phyloP scores from a whole-genome alignment of 1,140 invertebrate genomes.

The Glomeris maerens region DNA sequence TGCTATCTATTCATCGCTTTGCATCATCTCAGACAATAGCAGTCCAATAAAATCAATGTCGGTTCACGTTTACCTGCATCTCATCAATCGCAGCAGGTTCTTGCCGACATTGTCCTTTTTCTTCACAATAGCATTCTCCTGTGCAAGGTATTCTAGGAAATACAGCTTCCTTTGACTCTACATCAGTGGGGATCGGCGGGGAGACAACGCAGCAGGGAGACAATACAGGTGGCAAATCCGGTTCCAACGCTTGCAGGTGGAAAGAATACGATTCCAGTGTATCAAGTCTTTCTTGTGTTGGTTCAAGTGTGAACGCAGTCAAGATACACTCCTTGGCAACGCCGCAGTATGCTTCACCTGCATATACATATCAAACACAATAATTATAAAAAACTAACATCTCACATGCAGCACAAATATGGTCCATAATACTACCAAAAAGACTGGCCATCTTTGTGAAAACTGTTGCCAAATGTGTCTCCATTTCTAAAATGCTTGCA shows the following conservation, averaged over 20 bases:
- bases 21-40: too few relatives aligned
- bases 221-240: background rate
- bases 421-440: too few relatives aligned
- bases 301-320: background rate
- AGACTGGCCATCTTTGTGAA: background rate
- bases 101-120: background rate
- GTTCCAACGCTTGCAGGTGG: background rate
- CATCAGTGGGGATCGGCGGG: too few relatives aligned
- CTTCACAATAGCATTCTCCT: slow-evolving; percentile 3
- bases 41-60: too few relatives aligned
- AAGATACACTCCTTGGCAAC: background rate
- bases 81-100: too few relatives aligned
- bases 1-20: too few relatives aligned
- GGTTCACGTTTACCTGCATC: too few relatives aligned
- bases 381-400: background rate
- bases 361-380: background rate
- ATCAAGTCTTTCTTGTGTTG: background rate
- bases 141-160: background rate
- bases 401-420: too few relatives aligned
- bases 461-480: background rate
- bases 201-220: background rate
- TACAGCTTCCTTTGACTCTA: too few relatives aligned
- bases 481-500: background rate
- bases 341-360: background rate
- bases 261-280: background rate